A percentile compares a stretch with the other conserved stretches of the same genome.
phyloP scores from a whole-genome alignment of 2,888 invertebrate genomes.

The Drosophila meridionalis region DNA sequence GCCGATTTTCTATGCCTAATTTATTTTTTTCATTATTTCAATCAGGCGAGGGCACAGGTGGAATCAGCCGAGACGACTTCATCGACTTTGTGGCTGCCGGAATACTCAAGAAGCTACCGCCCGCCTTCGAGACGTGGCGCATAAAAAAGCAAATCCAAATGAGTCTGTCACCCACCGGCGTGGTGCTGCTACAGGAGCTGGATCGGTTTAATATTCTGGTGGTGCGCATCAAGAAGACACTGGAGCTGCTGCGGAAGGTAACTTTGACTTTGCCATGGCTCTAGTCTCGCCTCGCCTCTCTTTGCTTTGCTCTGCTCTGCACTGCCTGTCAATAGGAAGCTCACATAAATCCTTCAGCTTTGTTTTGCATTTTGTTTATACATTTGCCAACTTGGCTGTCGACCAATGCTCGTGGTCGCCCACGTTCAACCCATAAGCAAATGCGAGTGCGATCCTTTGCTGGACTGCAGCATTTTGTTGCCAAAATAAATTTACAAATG shows the following conservation, averaged over 20 bases:
- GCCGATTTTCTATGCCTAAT: constrained; percentile 39
- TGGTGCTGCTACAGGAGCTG: constrained; percentile 95
- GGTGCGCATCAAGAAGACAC: constrained; percentile 88
- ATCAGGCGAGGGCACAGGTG: constrained; percentile 88
- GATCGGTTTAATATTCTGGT: constrained; percentile 94
- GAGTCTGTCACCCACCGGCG: constrained; percentile 92
- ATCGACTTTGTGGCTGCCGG: constrained; percentile 92
- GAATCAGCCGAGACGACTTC: constrained; percentile 93
- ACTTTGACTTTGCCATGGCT: constrained; percentile 35
- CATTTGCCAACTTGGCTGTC: constrained; percentile 74
- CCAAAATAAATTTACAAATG: constrained; percentile 78
- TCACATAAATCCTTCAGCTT: constrained; percentile 76
- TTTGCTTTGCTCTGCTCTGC: constrained; percentile 13
- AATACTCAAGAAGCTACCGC: constrained; percentile 91
- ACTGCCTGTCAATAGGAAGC: constrained; percentile 64
- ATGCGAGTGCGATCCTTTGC: constrained; percentile 46
- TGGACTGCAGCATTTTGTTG: constrained; percentile 60
- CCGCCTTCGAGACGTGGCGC: constrained; percentile 91
- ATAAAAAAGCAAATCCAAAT: constrained; percentile 92
- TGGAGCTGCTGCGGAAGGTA: constrained; percentile 90
- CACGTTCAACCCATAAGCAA: constrained; percentile 41
- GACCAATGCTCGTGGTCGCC: constrained; percentile 59
- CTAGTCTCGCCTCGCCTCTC: constrained; percentile 11
- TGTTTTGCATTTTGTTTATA: constrained; percentile 76
- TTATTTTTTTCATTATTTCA: constrained; percentile 26